Conservation (phyloP, 2,797 vertebrate species). For the Botia almorhae region DNA sequence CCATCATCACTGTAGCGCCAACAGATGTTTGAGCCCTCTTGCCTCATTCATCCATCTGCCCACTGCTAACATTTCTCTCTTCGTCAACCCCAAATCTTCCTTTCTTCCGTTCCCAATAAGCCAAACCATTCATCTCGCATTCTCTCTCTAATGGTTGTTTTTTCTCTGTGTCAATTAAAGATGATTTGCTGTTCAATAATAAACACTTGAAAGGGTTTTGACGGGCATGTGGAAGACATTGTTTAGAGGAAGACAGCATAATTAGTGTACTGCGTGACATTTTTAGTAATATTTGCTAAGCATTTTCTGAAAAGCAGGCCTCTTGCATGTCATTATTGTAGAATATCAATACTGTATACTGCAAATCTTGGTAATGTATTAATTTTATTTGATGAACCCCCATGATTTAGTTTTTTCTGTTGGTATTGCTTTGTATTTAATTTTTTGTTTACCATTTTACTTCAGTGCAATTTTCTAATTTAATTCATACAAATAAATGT, state of each 20-base stretch:
- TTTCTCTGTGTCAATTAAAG: slow-evolving; percentile 3
- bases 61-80: slow-evolving; percentile 39
- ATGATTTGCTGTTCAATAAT: background rate
- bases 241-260: background rate
- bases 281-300: slow-evolving; percentile 29
- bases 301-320: background rate
- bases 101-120: background rate
- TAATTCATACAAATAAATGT: background rate
- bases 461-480: background rate
- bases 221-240: background rate
- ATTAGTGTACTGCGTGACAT: slow-evolving; percentile 39
- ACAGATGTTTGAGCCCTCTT: slow-evolving; percentile 59
- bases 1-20: slow-evolving; percentile 44
- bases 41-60: slow-evolving; percentile 47
- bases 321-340: slow-evolving; percentile 19
- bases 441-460: too few relatives aligned
- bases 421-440: background rate
- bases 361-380: slow-evolving; percentile 10
- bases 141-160: background rate
- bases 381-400: slow-evolving; percentile 21
- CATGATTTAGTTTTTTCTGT: background rate
- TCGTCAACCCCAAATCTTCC: background rate
- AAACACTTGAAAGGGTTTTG: background rate
- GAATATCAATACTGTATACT: background rate
- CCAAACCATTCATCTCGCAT: background rate